Evolutionary conservation across 2,888 invertebrate genomes (phyloP).

Genomic region (Onchidella celtica): DNA sequence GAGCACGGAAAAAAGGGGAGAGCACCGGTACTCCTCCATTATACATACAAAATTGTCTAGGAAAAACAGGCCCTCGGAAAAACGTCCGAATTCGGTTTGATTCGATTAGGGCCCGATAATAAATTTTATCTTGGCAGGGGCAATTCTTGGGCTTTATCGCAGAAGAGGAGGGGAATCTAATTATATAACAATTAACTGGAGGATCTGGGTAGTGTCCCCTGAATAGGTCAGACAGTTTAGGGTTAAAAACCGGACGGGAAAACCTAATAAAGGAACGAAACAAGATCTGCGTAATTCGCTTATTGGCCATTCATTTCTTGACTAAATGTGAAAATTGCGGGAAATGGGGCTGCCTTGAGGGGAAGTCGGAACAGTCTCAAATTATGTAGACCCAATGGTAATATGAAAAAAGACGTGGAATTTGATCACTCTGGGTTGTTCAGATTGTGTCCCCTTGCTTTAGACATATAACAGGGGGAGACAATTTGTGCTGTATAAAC

Average conservation of each 20-base stretch:
- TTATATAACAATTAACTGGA: conserved; percentile 47
- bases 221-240: conserved; percentile 52
- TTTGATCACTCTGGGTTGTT: conserved; percentile 7
- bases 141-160: conserved; percentile 50
- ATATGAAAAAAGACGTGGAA: conserved; percentile 9
- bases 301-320: conserved; percentile 51
- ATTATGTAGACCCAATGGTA: conserved; percentile 43
- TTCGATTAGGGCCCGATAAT: conserved; percentile 47
- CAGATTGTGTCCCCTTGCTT: conserved; percentile 24
- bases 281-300: conserved; percentile 47
- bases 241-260: conserved; percentile 48
- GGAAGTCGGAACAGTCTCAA: conserved; percentile 16
- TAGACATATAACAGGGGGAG: not conserved
- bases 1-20: not conserved
- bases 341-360: conserved; percentile 29
- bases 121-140: conserved; percentile 50
- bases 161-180: conserved; percentile 40
- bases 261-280: conserved; percentile 47
- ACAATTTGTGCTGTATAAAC: not conserved
- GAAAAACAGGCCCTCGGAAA: conserved; percentile 38
- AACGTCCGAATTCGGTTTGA: conserved; percentile 34
- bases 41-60: conserved; percentile 43
- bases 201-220: conserved; percentile 50
- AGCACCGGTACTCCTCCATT: not conserved
- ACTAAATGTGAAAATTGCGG: conserved; percentile 45